phyloP scores from a whole-genome alignment of 2,113 vertebrate species.

The Bos indicus region DNA sequence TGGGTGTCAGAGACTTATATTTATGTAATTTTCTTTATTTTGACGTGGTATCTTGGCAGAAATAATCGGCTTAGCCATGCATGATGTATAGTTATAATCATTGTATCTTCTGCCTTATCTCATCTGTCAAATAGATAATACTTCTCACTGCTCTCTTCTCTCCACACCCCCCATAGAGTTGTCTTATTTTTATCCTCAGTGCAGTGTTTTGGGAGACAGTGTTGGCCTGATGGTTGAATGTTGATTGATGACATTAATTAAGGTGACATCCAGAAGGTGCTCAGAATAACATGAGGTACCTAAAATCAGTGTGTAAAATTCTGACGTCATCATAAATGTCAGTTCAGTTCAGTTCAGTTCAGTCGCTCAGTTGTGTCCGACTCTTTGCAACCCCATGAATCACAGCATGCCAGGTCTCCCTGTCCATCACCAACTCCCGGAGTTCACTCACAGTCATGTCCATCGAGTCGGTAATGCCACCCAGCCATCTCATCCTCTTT shows the following conservation, averaged over 20 bases:
- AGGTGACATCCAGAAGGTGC: neutral
- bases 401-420: too few relatives aligned
- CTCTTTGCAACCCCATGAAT: too few relatives aligned
- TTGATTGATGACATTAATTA: neutral
- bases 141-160: neutral
- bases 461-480: too few relatives aligned
- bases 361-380: too few relatives aligned
- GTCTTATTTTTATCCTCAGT: neutral
- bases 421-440: too few relatives aligned
- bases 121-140: neutral
- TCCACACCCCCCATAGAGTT: neutral
- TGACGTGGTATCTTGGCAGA: neutral
- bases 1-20: neutral
- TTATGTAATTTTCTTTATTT: neutral
- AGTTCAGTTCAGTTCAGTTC: neutral
- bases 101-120: neutral
- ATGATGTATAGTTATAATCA: neutral
- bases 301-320: neutral
- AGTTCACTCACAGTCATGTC: too few relatives aligned
- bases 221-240: neutral
- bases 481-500: too few relatives aligned
- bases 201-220: neutral
- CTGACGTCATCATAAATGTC: neutral
- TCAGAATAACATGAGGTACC: neutral
- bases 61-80: neutral